Evolutionary conservation across 2,797 vertebrate species (phyloP).

Genomic region (Microctenopoma steveboyesi): DNA sequence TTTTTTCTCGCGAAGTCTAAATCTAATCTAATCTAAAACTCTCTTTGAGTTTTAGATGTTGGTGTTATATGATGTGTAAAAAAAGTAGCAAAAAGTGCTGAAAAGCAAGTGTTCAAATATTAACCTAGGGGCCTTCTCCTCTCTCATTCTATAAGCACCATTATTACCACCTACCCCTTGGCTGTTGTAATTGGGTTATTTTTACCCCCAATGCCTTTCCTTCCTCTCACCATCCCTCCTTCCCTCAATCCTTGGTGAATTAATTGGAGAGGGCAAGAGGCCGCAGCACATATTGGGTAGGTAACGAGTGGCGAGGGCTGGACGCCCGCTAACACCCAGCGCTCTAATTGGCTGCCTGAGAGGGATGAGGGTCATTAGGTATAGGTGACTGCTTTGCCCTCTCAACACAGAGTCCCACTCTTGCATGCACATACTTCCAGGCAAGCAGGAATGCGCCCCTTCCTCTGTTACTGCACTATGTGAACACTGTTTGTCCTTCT

Average conservation of each 20-base stretch:
- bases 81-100: neutral
- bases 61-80: neutral
- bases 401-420: conserved; percentile 19
- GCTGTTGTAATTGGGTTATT: conserved; percentile 71
- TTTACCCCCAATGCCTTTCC: conserved; percentile 63
- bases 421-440: conserved; percentile 14
- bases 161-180: conserved; percentile 54
- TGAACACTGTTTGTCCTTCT: conserved; percentile 4
- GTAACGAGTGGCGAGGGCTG: conserved; percentile 71
- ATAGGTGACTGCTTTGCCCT: conserved; percentile 63
- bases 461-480: conserved; percentile 9
- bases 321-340: conserved; percentile 61
- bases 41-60: neutral
- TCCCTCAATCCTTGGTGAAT: conserved; percentile 61
- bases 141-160: conserved; percentile 23
- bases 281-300: conserved; percentile 69
- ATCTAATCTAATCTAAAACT: too few species aligned
- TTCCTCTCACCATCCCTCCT: conserved; percentile 48
- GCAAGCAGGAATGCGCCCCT: neutral
- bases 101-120: neutral
- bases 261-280: conserved; percentile 79
- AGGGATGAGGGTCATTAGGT: conserved; percentile 80
- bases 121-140: neutral
- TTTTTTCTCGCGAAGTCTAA: neutral
- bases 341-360: conserved; percentile 81